These are phyloP conservation scores for Petaurus breviceps DNA, from an alignment of 2,113 vertebrate species.

Conservation along the genomic window DNA sequence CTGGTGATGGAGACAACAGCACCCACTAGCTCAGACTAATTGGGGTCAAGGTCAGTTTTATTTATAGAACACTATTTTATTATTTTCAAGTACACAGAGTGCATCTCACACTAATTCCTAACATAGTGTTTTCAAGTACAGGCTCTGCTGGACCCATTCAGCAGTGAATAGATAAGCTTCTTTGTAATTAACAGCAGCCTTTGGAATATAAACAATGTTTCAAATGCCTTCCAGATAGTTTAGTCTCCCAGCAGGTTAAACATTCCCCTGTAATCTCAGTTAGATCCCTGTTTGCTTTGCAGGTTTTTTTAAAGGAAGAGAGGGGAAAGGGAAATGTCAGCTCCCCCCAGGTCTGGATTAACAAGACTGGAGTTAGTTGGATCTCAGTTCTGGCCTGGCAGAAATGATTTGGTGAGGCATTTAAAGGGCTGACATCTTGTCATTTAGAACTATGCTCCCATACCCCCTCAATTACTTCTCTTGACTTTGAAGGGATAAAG, in stretches of 20 bases:
- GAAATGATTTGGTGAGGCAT: neutral
- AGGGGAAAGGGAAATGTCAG: neutral
- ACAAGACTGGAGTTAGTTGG: neutral
- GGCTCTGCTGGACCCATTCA: neutral
- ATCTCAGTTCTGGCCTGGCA: neutral
- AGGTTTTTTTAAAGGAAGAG: neutral
- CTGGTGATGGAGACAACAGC: neutral
- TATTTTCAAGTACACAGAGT: neutral
- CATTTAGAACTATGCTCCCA: neutral
- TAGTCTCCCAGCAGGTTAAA: neutral
- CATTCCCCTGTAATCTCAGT: neutral
- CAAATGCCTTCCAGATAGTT: neutral
- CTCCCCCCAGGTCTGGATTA: neutral
- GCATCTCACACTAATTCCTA: neutral
- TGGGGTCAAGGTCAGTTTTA: neutral
- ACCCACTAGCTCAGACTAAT: neutral
- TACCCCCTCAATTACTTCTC: neutral
- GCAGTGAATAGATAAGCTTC: neutral
- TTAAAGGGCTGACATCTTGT: neutral
- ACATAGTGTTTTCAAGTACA: neutral
- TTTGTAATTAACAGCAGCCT: neutral
- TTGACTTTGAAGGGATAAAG: neutral
- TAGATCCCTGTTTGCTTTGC: neutral
- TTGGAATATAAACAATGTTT: neutral
- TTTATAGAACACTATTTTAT: neutral